phyloP scores from a whole-genome alignment of 53 echinoderm and acorn worm genomes.

The Paracentrotus lividus region DNA sequence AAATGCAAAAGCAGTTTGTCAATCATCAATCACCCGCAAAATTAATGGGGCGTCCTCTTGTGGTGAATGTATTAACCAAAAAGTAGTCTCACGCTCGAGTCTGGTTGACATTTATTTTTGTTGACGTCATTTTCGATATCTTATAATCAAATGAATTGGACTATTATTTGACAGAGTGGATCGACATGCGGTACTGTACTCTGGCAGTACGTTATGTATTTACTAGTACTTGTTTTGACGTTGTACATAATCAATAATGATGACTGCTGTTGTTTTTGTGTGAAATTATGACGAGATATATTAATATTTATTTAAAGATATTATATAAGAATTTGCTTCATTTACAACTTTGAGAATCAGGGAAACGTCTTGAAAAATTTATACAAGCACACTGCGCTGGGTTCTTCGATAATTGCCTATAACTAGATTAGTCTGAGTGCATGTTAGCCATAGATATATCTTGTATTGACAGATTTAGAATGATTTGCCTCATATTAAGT shows the following conservation, averaged over 20 bases:
- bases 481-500: constrained; percentile 12
- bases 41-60: neutral
- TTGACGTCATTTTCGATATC: constrained; percentile 31
- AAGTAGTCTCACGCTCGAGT: constrained; percentile 14
- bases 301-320: constrained; percentile 31
- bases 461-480: neutral
- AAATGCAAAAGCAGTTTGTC: no score
- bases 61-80: neutral
- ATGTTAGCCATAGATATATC: neutral
- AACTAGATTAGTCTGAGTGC: constrained; percentile 1
- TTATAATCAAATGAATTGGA: constrained; percentile 6
- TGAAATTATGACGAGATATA: constrained; percentile 43
- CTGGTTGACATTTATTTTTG: constrained; percentile 7
- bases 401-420: constrained; percentile 16
- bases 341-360: constrained; percentile 28
- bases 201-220: constrained; percentile 35
- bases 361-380: constrained; percentile 9
- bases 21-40: neutral
- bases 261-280: constrained; percentile 50
- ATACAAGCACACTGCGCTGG: constrained; percentile 5
- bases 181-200: constrained; percentile 36
- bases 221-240: constrained; percentile 32
- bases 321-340: constrained; percentile 50
- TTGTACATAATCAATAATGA: constrained; percentile 30
- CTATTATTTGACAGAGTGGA: constrained; percentile 40